Evolutionary conservation across 2,113 vertebrate species (phyloP).

Genomic region (Galeopterus variegatus): DNA sequence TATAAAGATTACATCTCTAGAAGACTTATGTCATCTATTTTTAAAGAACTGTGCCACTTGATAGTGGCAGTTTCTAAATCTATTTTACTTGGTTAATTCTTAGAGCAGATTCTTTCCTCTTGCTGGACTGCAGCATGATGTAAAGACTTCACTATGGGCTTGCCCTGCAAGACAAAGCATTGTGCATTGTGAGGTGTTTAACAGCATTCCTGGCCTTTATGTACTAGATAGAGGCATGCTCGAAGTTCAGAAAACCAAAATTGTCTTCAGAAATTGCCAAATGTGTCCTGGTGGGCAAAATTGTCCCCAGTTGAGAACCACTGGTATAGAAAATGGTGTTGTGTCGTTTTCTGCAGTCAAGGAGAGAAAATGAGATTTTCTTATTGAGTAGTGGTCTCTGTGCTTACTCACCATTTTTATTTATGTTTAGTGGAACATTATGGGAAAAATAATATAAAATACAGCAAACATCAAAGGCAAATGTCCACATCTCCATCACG

Average conservation of each 20-base stretch:
- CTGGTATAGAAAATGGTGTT: not conserved
- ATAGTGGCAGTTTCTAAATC: not conserved
- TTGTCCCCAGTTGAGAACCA: not conserved
- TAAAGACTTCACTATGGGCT: not conserved
- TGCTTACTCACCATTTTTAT: not conserved
- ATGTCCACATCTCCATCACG: not conserved
- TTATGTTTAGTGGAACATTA: not conserved
- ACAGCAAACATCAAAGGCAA: not conserved
- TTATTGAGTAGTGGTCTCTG: not conserved
- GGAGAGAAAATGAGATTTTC: not conserved
- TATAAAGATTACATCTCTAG: not conserved
- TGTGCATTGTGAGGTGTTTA: not conserved
- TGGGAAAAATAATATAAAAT: constrained; percentile 26
- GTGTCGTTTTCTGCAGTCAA: not conserved
- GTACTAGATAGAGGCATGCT: not conserved
- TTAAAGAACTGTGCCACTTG: not conserved
- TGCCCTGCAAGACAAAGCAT: not conserved
- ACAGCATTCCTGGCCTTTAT: not conserved
- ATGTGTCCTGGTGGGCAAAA: too few species aligned
- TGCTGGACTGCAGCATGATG: not conserved
- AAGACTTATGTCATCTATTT: not conserved
- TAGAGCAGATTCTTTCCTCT: not conserved
- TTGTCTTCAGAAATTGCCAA: not conserved
- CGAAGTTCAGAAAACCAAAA: not conserved
- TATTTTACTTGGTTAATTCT: not conserved